Evolutionary conservation across 2,888 invertebrate species (phyloP), one percentile per base, ranked within the genome.

Genomic region (Mythimna lalbum): DNA sequence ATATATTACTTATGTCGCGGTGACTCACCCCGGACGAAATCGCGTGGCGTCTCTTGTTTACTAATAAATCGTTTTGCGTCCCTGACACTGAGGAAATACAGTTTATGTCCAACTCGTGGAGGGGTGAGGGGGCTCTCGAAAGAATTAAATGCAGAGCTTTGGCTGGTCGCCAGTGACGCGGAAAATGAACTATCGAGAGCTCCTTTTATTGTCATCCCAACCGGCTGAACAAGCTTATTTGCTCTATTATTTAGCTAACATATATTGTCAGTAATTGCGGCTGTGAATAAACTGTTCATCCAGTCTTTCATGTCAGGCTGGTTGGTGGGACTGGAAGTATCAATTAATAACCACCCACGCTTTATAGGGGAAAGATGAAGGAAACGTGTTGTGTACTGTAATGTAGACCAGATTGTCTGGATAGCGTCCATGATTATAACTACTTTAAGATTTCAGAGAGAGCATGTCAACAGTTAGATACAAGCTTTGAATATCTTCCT

Each of bases 121-220:
- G 47, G 47, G 47, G 7, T 7, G 47, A 81, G 78, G 73, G 78
- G 79, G 17, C 43, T 82, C 82, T 79, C 61, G 81, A 84, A 85
- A 81, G 84, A 88, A 87, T 85, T 83, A 87, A 88, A 89, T 89
- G 88, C 88, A 89, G 80, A 86, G 86, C 89, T 88, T 91, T 92
- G 87, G 87, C 89, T 83, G 79, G 67, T 73, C 76, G 87, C 89
- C 89, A 89, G 84, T 86, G 87, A 83, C 78, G 88, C 88, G 86
- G 85, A 81, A 92, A 93, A 94, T 92, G 89, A 92, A 90, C 91
- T 90, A 91, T 91, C 92, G 89, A 84, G 82, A 72, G 71, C 80
- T 84, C 87, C 90, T 91, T 92, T 91, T 92, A 89, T 91, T 89
- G 89, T 87, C 87, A 90, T 87, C 86, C 84, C 81, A 73, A 79